Conservation (phyloP, 2,888 invertebrate genomes). For the Aethes cnicana region DNA sequence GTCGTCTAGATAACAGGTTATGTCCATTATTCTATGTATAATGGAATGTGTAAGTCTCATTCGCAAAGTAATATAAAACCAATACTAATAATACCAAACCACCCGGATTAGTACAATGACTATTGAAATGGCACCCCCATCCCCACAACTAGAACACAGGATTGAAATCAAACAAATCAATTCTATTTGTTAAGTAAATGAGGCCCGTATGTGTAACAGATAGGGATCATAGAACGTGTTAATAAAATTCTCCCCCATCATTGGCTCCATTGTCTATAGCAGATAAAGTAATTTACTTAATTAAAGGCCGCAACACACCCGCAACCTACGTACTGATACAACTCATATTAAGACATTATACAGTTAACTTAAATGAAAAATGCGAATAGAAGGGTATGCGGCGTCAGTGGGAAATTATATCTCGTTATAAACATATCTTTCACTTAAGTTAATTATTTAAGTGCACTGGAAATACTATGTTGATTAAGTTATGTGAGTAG, state of each 20-base stretch:
- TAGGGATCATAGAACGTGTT: constrained; percentile 38
- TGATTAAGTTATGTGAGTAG: constrained; percentile 11
- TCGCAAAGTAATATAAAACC: too few species aligned
- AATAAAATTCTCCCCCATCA: constrained; percentile 57
- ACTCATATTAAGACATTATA: constrained; percentile 60
- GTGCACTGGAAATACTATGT: constrained; percentile 11
- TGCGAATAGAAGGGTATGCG: constrained; percentile 28
- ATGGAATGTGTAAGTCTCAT: too few species aligned
- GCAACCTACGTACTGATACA: constrained; percentile 57
- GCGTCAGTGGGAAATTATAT: not conserved
- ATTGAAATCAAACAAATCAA: constrained; percentile 78
- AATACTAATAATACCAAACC: not conserved
- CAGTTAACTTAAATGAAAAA: constrained; percentile 37
- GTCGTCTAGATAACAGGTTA: too few species aligned
- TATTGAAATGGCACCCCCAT: constrained; percentile 17
- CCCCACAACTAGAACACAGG: constrained; percentile 46
- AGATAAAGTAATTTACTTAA: constrained; percentile 82
- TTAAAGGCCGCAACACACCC: constrained; percentile 68
- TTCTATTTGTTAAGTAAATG: constrained; percentile 74
- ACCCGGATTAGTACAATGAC: constrained; percentile 8
- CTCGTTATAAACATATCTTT: constrained; percentile 10
- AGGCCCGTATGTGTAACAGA: constrained; percentile 70
- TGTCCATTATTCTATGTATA: too few species aligned
- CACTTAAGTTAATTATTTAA: constrained; percentile 23
- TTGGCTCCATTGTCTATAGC: constrained; percentile 67